Base-by-base conservation (phyloP, 2,888 invertebrate species). In the Micropterix aruncella region DNA sequence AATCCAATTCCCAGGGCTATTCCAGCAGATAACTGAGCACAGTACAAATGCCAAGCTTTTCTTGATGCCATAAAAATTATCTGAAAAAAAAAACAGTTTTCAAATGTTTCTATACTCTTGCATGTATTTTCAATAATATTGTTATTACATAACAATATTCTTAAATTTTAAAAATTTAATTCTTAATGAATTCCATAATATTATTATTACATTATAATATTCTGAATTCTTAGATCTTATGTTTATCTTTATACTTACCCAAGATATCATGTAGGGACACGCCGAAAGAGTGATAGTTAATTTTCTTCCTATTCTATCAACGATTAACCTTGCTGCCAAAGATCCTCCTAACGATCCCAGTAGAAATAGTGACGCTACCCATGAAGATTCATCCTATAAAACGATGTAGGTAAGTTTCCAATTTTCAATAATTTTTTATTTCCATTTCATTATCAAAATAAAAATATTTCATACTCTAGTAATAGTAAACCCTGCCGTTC, bases 11-110 rank as follows among this genome's bases (percentile, higher is more conserved):
- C 64, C 44, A 60, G 57, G 5, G 65, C 67, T 37, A 67, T 57
- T 0, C 74, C 74, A 17, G 63, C 63, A 17, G 69, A 49, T 19
- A 67, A 58, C 27, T 70, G 56, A 0, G 68, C 70, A 4, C 59
- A 44, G 51, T 60, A 62, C 2, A 71, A 55, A 15, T 56, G 48
- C 2, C 41, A 40, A 42, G 53, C 54, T 19, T 53, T 52, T 2
- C 44, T 51, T 2, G 57, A 55, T 1, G 50, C 52, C 38, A 58
- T 55, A 12, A 59, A 57, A 2, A 59, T 48, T 2, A 46, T 4
- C 46, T 46, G 15, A 4, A 19, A 9, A 12, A 14, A 14, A 9
- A 14, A 5, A 14, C 14, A 5, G 15, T 5, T 12, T 5, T 14
- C 14, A n/a, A n/a, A n/a, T n/a, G n/a, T n/a, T n/a, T n/a, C n/a